Base-by-base conservation (phyloP, 2,888 invertebrate genomes). In the Spodoptera exigua region DNA sequence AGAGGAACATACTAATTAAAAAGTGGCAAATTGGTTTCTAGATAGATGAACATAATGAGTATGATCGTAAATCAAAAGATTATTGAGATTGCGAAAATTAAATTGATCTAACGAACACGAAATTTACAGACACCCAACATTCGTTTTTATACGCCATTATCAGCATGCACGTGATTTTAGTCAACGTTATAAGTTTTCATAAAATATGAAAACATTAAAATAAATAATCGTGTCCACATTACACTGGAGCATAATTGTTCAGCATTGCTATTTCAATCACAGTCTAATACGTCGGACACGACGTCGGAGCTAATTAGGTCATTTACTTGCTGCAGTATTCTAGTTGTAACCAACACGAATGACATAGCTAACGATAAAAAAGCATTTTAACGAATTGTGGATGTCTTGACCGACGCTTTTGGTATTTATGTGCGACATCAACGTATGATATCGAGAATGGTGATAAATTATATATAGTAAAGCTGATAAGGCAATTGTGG, bases 251-350 rank as follows among this genome's bases (percentile, higher is more conserved):
- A 54, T 40, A 46, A 53, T 56, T 55, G 46, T 57, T 51, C 49
- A 34, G 56, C 43, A 63, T 53, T 68, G 51, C 53, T 58, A 52
- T 54, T 55, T 54, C 14, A 55, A 69, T 52, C 59, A 70, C 44
- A 56, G 52, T 58, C 17, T 60, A 48, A 62, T 53, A 52, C 37
- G 55, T 61, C n/a, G 41, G 41, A 59, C 51, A 70, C 58, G 70
- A 57, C 45, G 66, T 51, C 46, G 57, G 47, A 62, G 60, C 52
- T 70, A 74, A 73, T 74, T 74, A 60, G 74, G 62, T 57, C 70
- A 59, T 70, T 69, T 58, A 64, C 45, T 60, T 34, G 27, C 53
- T 72, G 17, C 56, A 36, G 58, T 17, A 21, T 35, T 53, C 34
- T 27, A 27, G n/a, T 41, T 48, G 53, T 57, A 34, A 49, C 61